Conservation (phyloP, 2,797 vertebrate species). For the Anomalospiza imberbis region DNA sequence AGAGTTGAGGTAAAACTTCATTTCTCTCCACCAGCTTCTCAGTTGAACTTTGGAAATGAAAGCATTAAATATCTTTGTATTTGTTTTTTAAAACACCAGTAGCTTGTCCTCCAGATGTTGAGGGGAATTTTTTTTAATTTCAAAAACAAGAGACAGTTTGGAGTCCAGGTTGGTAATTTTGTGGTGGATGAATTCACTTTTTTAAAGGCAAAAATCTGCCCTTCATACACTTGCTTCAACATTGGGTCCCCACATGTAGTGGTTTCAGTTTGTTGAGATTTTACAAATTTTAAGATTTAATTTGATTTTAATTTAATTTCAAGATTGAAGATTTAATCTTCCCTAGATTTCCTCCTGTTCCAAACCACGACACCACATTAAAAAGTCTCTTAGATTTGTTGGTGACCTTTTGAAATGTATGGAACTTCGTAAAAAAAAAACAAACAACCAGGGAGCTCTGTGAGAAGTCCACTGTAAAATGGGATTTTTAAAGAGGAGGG, state of each 20-base stretch:
- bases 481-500: not conserved
- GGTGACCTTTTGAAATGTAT: not conserved
- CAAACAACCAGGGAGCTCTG: too few species aligned
- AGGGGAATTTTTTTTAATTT: not conserved
- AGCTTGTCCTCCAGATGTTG: not conserved
- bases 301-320: not conserved
- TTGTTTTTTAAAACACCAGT: not conserved
- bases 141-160: not conserved
- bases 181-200: not conserved
- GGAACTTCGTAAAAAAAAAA: not conserved
- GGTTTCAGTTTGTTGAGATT: not conserved
- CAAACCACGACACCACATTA: not conserved
- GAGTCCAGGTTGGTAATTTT: not conserved
- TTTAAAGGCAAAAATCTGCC: not conserved
- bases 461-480: not conserved
- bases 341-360: not conserved
- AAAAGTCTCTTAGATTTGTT: not conserved
- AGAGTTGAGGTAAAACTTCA: slow-evolving; percentile 58
- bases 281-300: not conserved
- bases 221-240: not conserved
- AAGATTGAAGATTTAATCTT: not conserved
- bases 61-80: not conserved
- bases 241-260: not conserved
- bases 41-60: not conserved
- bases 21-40: not conserved